These are phyloP conservation scores for Cricetomys ansorgei DNA, from an alignment of 2,113 vertebrate species.

Conservation along the genomic window DNA sequence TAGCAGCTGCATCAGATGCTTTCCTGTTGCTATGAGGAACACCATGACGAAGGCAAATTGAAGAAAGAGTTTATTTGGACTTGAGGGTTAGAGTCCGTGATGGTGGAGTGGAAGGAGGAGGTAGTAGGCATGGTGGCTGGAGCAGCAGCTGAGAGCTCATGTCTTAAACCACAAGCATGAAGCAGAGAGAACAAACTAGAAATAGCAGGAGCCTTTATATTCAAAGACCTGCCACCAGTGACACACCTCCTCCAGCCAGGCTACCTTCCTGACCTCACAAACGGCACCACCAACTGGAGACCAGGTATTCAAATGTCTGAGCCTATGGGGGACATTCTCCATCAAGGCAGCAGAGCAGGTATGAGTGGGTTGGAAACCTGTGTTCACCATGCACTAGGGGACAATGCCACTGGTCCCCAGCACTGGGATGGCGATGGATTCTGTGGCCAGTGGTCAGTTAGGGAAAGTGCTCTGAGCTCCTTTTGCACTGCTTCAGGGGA, in stretches of 20 bases:
- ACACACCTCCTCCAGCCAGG: neutral
- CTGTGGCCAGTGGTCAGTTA: neutral
- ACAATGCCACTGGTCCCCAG: neutral
- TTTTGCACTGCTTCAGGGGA: neutral
- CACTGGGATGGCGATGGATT: too few species aligned
- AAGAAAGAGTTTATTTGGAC: neutral
- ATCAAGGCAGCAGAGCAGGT: too few species aligned
- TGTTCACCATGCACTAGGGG: too few species aligned
- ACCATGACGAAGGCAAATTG: neutral
- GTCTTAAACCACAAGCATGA: neutral
- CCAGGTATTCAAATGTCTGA: neutral
- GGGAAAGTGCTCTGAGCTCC: neutral
- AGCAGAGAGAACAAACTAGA: neutral
- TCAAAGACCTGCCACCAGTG: neutral
- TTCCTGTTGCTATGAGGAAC: neutral
- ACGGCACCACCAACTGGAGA: neutral
- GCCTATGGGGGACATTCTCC: neutral
- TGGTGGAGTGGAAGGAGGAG: neutral
- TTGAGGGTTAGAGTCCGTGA: neutral
- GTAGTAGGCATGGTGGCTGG: neutral
- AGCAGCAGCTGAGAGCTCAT: neutral
- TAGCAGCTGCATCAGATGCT: too few species aligned
- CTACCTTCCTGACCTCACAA: neutral
- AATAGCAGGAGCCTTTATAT: neutral
- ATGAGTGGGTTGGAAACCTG: neutral